These are phyloP conservation scores for Muricea muricata DNA, from an alignment of 92 coral and sea anemone genomes.

Conservation along the genomic window DNA sequence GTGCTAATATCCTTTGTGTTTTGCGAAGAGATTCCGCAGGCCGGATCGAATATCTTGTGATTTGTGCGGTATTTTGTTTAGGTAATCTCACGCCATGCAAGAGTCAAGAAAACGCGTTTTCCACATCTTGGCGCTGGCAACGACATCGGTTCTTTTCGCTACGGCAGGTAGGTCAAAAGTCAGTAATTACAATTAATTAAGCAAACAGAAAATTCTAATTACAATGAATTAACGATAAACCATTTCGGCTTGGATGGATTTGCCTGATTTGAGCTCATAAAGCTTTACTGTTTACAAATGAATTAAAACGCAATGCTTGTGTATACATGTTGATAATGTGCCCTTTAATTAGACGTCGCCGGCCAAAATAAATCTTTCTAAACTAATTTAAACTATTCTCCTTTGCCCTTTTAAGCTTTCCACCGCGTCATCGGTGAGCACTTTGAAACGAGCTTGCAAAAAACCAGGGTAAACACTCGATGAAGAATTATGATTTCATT, in stretches of 20 bases:
- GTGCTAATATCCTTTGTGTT: not conserved
- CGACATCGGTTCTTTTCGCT: not conserved
- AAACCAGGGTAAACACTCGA: not conserved
- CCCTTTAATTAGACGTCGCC: not conserved
- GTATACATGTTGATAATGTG: not conserved
- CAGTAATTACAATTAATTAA: not conserved
- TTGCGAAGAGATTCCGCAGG: not conserved
- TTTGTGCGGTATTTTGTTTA: not conserved
- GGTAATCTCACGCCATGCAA: not conserved
- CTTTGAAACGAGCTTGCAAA: not conserved
- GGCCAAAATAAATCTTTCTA: not conserved
- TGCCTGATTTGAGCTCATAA: not conserved
- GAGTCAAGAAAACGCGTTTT: not conserved
- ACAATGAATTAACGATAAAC: conserved; percentile 22
- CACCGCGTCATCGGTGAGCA: not conserved
- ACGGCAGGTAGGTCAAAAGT: conserved; percentile 2
- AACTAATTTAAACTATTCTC: not conserved
- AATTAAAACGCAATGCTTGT: conserved; percentile 1
- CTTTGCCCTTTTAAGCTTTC: not conserved
- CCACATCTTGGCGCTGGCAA: not conserved
- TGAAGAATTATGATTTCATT: not conserved
- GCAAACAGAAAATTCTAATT: conserved; percentile 20
- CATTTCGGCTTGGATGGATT: not conserved
- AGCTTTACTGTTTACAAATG: conserved; percentile 14
- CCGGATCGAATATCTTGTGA: not conserved